These are phyloP conservation scores for Amphiprion percula DNA, from an alignment of 2,113 vertebrate species.

Conservation along the genomic window DNA sequence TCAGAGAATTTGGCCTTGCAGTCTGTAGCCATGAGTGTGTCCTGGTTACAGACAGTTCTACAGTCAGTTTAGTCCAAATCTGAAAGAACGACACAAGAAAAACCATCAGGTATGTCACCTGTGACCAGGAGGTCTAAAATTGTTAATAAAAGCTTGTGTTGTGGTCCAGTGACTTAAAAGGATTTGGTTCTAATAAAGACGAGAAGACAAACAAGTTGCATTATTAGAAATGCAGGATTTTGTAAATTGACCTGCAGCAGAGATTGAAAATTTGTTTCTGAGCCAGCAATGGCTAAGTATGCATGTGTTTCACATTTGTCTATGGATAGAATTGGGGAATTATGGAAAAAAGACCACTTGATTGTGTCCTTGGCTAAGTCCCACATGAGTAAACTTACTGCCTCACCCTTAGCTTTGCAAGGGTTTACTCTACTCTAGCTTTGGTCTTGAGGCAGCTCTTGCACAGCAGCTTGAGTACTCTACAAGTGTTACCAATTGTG, in stretches of 20 bases:
- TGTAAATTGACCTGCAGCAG: background rate
- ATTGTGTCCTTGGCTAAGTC: background rate
- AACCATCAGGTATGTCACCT: background rate
- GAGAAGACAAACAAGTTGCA: background rate
- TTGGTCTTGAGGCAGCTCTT: no score
- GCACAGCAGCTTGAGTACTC: no score
- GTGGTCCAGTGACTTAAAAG: background rate
- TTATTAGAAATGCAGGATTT: background rate
- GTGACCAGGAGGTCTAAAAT: no score
- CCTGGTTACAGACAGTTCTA: no score
- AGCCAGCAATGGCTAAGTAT: background rate
- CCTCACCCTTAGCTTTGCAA: no score
- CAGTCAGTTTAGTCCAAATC: no score
- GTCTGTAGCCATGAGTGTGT: no score
- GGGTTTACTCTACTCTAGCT: no score
- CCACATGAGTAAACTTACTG: no score
- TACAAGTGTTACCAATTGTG: no score
- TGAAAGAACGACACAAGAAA: background rate
- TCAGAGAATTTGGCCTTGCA: background rate
- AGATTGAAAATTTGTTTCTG: background rate
- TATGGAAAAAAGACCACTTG: background rate
- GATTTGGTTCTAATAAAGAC: background rate
- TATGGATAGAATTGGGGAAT: background rate
- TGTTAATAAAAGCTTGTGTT: background rate
- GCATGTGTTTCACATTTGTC: background rate